Evolutionary conservation across 2,113 vertebrate species (phyloP).

Genomic region (Mus spicilegus): DNA sequence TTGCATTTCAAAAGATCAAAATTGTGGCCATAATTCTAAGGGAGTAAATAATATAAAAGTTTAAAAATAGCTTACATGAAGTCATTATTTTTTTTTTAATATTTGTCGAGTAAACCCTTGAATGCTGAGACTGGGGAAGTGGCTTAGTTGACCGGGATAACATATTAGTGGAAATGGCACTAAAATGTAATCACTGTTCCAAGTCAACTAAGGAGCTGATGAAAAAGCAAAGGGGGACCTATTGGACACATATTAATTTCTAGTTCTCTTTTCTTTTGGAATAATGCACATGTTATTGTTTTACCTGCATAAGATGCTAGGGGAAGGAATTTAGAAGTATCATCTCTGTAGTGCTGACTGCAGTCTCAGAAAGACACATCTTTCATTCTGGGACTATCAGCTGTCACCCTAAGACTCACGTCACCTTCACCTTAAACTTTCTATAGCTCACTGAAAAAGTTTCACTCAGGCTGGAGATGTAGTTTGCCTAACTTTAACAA

Average conservation of each 20-base stretch:
- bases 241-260: neutral
- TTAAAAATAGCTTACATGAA: slow-evolving; percentile 45
- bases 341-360: neutral
- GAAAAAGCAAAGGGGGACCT: neutral
- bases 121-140: neutral
- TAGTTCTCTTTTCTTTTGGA: neutral
- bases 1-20: slow-evolving; percentile 54
- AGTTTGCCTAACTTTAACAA: neutral
- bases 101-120: slow-evolving; percentile 26
- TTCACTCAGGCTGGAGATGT: neutral
- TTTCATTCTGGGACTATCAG: neutral
- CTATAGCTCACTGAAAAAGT: neutral
- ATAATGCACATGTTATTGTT: neutral
- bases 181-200: neutral
- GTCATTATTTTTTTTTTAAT: slow-evolving; percentile 29
- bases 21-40: slow-evolving; percentile 63
- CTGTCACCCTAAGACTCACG: neutral
- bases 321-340: neutral
- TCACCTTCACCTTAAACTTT: neutral
- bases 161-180: neutral
- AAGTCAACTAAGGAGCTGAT: neutral
- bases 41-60: slow-evolving; percentile 28
- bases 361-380: neutral
- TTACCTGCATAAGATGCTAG: neutral
- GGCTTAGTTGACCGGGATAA: neutral